Percentiles rank a stretch among this genome's conserved stretches.
These are phyloP conservation scores for Silvanus unidentatus DNA, from an alignment of 2,888 invertebrate species.

Conservation along the genomic window DNA sequence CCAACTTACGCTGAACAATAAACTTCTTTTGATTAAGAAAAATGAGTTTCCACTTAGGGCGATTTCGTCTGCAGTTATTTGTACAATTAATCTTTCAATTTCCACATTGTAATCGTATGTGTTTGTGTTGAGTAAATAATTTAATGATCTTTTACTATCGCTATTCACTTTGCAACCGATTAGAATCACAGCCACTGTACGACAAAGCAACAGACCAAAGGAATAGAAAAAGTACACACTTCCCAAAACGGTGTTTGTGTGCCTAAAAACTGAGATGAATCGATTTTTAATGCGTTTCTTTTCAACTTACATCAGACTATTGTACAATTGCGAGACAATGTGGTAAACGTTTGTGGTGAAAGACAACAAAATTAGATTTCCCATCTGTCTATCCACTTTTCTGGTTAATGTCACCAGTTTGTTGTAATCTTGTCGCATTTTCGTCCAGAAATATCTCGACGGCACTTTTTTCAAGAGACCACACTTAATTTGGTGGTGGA, in stretches of 20 bases:
- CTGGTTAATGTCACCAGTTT: conserved; percentile 5
- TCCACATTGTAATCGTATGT: conserved; percentile 13
- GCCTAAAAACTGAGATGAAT: conserved; percentile 1
- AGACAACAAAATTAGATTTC: conserved; percentile 11
- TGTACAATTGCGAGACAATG: conserved; percentile 13
- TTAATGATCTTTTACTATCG: neutral
- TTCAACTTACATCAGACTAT: conserved; percentile 14
- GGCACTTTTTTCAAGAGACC: conserved; percentile 8
- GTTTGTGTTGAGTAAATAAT: no score
- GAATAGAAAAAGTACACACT: conserved; percentile 12
- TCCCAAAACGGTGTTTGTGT: neutral
- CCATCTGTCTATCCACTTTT: conserved; percentile 10
- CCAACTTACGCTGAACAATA: conserved; percentile 29
- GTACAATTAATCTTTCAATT: conserved; percentile 27
- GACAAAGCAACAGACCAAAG: conserved; percentile 8
- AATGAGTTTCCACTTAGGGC: conserved; percentile 29
- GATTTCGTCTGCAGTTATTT: conserved; percentile 22
- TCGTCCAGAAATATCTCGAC: conserved; percentile 7
- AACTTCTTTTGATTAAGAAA: conserved; percentile 27
- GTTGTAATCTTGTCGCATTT: conserved; percentile 11
- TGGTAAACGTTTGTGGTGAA: conserved; percentile 12
- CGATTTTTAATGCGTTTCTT: neutral
- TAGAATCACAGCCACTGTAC: conserved; percentile 8
- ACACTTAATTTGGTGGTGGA: conserved; percentile 6
- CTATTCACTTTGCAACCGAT: conserved; percentile 8